phyloP scores from a whole-genome alignment of 37 sponge, comb jelly and placozoan genomes.

The Oopsacas minuta region DNA sequence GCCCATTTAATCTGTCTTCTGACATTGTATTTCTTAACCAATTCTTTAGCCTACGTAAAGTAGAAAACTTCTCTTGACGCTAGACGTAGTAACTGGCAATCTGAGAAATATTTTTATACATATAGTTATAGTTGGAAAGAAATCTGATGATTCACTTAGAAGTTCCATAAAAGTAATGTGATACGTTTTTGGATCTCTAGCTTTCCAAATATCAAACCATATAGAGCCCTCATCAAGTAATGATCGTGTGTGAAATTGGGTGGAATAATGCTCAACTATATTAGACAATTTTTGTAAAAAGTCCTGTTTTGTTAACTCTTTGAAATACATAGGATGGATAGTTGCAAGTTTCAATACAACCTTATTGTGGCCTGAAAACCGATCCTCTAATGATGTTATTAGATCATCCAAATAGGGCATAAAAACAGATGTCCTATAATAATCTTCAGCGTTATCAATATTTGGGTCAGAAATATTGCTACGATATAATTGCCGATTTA shows the following conservation, averaged over 20 bases:
- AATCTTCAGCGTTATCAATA: background rate
- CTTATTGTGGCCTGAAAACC: constrained; percentile 4
- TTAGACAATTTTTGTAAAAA: background rate
- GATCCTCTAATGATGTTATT: constrained; percentile 15
- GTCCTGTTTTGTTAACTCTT: background rate
- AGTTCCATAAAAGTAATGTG: background rate
- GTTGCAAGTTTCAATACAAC: background rate
- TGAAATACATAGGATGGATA: background rate
- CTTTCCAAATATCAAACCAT: constrained; percentile 19
- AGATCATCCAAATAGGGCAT: constrained; percentile 1
- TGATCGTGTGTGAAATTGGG: background rate
- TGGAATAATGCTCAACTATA: background rate
- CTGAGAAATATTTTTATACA: constrained; percentile 11
- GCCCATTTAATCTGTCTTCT: too few relatives aligned
- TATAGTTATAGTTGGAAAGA: constrained; percentile 1
- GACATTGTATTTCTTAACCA: too few relatives aligned
- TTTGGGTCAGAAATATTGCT: background rate
- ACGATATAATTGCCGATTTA: background rate
- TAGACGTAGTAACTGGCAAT: background rate
- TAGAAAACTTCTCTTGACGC: background rate
- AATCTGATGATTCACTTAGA: background rate
- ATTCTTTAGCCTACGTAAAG: background rate
- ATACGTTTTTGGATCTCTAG: background rate
- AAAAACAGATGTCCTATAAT: background rate
- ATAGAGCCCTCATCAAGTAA: background rate